phyloP scores from a whole-genome alignment of 2,888 invertebrate genomes.

The Lasioglossum malachurum region DNA sequence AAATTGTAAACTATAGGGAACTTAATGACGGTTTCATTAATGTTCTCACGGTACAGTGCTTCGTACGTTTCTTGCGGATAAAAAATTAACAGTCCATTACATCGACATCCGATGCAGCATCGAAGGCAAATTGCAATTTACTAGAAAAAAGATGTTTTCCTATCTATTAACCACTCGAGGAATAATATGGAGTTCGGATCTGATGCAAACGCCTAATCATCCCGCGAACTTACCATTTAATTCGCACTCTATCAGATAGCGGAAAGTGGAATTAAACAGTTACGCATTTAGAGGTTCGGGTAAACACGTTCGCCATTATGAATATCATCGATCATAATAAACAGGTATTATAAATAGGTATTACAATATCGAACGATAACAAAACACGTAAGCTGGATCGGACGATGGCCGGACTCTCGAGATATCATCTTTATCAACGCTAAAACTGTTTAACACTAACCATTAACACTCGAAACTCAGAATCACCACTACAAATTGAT shows the following conservation, averaged over 20 bases:
- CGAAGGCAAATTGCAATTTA: background rate
- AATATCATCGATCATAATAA: conserved; percentile 25
- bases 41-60: background rate
- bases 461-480: too few species aligned
- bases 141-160: background rate
- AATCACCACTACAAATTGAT: too few species aligned
- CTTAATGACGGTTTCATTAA: background rate
- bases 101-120: background rate
- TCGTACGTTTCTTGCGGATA: background rate
- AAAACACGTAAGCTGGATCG: background rate
- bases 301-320: conserved; percentile 20
- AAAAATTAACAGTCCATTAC: background rate
- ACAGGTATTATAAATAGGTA: background rate
- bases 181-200: background rate
- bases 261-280: conserved; percentile 10
- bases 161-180: background rate
- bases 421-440: conserved; percentile 22
- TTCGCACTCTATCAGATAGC: background rate
- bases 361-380: background rate
- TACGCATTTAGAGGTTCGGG: conserved; percentile 1
- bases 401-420: background rate
- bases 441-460: background rate
- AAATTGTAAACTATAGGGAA: background rate
- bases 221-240: background rate
- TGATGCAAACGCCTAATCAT: background rate